A percentile compares a stretch with the other conserved stretches of the same genome.
These are phyloP conservation scores for Pterocles burchelli DNA, from an alignment of 2,113 vertebrate species.

Conservation along the genomic window DNA sequence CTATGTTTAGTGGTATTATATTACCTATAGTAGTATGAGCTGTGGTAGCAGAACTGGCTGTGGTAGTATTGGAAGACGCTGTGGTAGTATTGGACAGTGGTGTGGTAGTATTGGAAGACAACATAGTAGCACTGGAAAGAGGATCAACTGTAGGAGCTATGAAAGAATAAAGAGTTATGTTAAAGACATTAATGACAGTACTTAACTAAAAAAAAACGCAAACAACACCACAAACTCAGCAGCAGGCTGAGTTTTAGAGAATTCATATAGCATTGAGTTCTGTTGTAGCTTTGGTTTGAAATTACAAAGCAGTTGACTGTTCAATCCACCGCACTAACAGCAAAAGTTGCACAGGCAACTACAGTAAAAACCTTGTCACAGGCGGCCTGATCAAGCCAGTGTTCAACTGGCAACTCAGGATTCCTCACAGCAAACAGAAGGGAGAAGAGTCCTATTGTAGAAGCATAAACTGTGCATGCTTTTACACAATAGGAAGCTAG, in stretches of 20 bases:
- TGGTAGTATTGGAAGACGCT: background rate
- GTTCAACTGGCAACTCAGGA: background rate
- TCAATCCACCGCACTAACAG: background rate
- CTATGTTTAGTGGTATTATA: background rate
- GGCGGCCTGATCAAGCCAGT: background rate
- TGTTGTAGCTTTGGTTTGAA: background rate
- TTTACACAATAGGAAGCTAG: background rate
- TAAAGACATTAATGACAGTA: background rate
- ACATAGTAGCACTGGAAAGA: rapidly evolving
- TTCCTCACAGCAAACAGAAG: background rate
- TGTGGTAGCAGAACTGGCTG: background rate
- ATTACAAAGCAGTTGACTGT: background rate
- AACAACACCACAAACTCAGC: background rate
- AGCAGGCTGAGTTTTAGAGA: background rate
- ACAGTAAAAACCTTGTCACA: background rate
- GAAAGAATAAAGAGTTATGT: background rate
- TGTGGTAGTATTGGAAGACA: background rate
- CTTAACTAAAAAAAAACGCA: background rate
- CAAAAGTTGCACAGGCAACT: background rate
- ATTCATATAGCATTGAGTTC: background rate
- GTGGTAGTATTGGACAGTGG: background rate
- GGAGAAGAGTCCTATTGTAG: background rate
- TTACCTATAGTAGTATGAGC: constrained; percentile 58
- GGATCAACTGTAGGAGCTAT: rapidly evolving
- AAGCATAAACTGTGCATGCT: background rate